Evolutionary conservation across 2,888 invertebrate genomes (phyloP).

Genomic region (Drosophila putrida): DNA sequence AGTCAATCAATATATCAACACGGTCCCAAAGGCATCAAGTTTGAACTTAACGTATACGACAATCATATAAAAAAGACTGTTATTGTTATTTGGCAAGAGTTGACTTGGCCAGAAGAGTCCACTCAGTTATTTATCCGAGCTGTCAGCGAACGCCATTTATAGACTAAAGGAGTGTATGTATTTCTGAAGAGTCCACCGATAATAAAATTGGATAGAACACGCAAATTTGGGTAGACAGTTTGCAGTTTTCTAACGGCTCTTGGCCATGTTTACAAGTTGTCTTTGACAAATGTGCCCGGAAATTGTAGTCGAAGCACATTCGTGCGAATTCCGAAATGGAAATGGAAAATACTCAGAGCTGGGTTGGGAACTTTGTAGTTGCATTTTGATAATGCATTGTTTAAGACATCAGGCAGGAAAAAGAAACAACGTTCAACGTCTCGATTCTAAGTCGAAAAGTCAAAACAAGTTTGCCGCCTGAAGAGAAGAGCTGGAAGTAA

Average conservation of each 20-base stretch:
- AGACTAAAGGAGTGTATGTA: conserved; percentile 34
- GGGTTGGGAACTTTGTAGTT: conserved; percentile 31
- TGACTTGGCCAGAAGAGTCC: conserved; percentile 9
- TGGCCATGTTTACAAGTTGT: conserved; percentile 65
- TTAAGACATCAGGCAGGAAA: conserved; percentile 13
- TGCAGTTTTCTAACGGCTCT: conserved; percentile 61
- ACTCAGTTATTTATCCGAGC: conserved; percentile 69
- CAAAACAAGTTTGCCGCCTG: conserved; percentile 60
- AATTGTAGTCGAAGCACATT: conserved; percentile 37
- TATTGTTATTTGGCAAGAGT: conserved; percentile 14
- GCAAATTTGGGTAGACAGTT: conserved; percentile 58
- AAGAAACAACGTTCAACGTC: conserved; percentile 10
- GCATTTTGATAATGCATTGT: conserved; percentile 74
- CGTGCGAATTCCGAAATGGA: conserved; percentile 58
- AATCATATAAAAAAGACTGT: conserved; percentile 3
- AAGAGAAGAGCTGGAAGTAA: conserved; percentile 9
- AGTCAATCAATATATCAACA: conserved; percentile 1
- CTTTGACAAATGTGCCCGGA: conserved; percentile 78
- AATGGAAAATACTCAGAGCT: conserved; percentile 31
- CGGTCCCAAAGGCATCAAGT: conserved; percentile 8
- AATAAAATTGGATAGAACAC: conserved; percentile 47
- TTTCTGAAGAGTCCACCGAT: conserved; percentile 31
- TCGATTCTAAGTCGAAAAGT: conserved; percentile 51
- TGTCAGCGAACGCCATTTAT: conserved; percentile 66
- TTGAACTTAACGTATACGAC: neutral